Evolutionary conservation across 2,797 vertebrate species (phyloP), one percentile per base, ranked within the genome.

Genomic region (Alectoris magna): DNA sequence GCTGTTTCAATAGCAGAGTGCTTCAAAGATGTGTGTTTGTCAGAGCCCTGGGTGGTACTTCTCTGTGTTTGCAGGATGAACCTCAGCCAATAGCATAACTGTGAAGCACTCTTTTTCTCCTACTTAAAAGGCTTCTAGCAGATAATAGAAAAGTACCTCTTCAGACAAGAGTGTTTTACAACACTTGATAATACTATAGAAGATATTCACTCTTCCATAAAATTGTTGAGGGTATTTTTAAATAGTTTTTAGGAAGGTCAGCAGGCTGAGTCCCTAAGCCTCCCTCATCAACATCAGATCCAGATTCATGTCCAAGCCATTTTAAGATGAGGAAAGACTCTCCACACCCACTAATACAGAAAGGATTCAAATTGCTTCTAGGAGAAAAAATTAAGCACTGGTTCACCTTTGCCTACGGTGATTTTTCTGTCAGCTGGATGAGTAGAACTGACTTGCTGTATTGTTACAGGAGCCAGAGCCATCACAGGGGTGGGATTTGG

Each of bases 21-120:
- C 78, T 93, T 95, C 92, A 93, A 84, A 94, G 64, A 74, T n/a
- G 64, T 41, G 49, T 87, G 75, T 94, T 95, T 95, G 75, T 85
- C 88, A 87, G 84, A 88, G 71, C 95, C 72, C 44, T 92, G 39
- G 88, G 87, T 91, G 93, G 91, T 74, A 62, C 41, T 91, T 70
- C 64, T 90, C 58, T 80, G 27, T 66, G 63, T 90, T 93, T 92
- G 53, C 81, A 94, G 78, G 53, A 84, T 87, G 93, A 93, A 94
- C 68, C 53, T 90, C 60, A 62, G 78, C 84, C 84, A 92, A 88
- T 84, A 90, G 94, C 87, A 83, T 69, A 82, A 91, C 74, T 73
- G 78, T 80, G 78, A 58, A 83, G 71, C 48, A 31, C 64, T 87
- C 74, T 60, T 94, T 92, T 82, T 64, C 66, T 87, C 66, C 49